phyloP scores from a whole-genome alignment of 2,113 vertebrate species.

The Prionailurus viverrinus region DNA sequence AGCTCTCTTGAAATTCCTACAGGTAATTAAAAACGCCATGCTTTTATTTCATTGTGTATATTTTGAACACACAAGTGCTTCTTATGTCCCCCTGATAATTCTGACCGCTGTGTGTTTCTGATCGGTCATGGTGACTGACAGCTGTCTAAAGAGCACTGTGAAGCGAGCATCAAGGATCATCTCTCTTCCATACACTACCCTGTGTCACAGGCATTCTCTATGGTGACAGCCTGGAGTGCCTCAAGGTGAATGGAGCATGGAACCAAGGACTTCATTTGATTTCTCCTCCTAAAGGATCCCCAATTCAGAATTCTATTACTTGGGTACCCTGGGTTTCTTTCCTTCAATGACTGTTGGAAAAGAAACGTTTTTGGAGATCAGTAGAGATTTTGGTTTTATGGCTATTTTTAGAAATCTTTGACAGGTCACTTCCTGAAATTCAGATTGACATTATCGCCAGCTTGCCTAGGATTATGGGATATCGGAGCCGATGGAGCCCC shows the following conservation, averaged over 20 bases:
- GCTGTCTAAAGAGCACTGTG: neutral
- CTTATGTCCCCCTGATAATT: neutral
- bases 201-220: neutral
- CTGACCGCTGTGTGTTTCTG: neutral
- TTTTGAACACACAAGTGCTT: constrained; percentile 9
- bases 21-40: constrained; percentile 58
- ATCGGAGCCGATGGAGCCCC: neutral
- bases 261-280: neutral
- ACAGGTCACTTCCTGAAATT: constrained; percentile 33
- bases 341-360: neutral
- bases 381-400: constrained; percentile 9
- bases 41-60: constrained; percentile 1
- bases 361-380: neutral
- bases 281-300: neutral
- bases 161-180: neutral
- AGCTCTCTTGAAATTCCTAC: constrained; percentile 38
- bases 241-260: neutral
- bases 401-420: constrained; percentile 19
- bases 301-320: neutral
- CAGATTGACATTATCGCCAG: neutral
- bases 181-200: neutral
- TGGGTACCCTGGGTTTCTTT: neutral
- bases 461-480: constrained; percentile 3
- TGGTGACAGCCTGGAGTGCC: neutral
- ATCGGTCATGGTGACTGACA: neutral